Percentiles rank a stretch among this genome's conserved stretches.
These are phyloP conservation scores for Eupithecia tripunctaria DNA, from an alignment of 2,888 invertebrate genomes.

Conservation along the genomic window DNA sequence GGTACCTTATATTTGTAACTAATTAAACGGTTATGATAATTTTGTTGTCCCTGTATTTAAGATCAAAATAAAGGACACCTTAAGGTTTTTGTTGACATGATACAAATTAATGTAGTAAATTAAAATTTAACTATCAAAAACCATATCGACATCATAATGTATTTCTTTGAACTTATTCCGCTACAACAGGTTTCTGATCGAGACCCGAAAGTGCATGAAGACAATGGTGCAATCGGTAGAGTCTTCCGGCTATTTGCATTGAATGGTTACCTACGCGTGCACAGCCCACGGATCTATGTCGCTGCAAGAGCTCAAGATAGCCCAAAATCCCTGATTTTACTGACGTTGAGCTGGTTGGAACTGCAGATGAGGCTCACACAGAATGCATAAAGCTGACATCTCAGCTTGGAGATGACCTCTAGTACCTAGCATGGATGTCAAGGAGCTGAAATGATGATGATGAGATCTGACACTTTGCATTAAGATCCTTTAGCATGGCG, in stretches of 20 bases:
- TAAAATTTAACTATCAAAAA: not conserved
- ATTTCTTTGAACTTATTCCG: not conserved
- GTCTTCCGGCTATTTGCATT: slow-evolving; percentile 83
- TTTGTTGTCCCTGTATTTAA: too few relatives aligned
- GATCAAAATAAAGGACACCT: too few relatives aligned
- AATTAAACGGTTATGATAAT: too few relatives aligned
- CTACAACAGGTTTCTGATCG: slow-evolving; percentile 38
- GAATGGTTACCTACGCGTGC: slow-evolving; percentile 78
- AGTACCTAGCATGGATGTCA: too few relatives aligned
- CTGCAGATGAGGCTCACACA: not conserved
- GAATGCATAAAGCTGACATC: not conserved
- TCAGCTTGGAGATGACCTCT: too few relatives aligned
- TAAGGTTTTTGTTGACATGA: not conserved
- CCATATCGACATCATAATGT: not conserved
- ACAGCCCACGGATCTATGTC: slow-evolving; percentile 71
- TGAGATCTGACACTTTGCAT: not conserved
- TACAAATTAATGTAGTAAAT: too few relatives aligned
- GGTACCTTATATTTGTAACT: too few relatives aligned
- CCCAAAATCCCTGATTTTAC: slow-evolving; percentile 20
- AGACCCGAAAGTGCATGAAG: slow-evolving; percentile 63
- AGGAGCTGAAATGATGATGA: not conserved
- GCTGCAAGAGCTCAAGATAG: slow-evolving; percentile 39
- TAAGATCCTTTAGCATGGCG: not conserved
- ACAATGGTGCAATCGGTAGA: slow-evolving; percentile 75
- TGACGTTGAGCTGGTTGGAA: not conserved